Evolutionary conservation across 1,140 invertebrate species (phyloP), one percentile per base, ranked within the genome.

Genomic region (Copidosoma floridanum): DNA sequence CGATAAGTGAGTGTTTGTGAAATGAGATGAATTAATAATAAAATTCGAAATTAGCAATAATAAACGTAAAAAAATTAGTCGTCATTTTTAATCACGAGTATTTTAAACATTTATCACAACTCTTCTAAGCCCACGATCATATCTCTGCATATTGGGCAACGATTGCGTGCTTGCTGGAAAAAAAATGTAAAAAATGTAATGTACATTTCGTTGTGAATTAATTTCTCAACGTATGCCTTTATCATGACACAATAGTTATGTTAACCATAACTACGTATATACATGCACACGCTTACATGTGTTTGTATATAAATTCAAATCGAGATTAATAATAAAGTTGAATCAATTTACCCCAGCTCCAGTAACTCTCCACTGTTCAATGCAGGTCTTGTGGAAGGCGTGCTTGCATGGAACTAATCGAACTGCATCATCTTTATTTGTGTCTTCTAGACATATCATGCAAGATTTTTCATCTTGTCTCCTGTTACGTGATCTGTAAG

Each of bases 321-420:
- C n/a, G n/a, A n/a, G 29, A 6, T 32, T 32, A 12, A 12, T 8
- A 24, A 12, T 18, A 21, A 23, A 27, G 37, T 20, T 48, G 12
- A 26, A 20, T 18, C 1, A n/a, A 46, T 27, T 62, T 67, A 68
- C 66, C 38, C 44, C 32, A 23, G 18, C 10, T 24, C 63, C 50
- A 35, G 63, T 38, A 11, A 18, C 10, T 26, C 29, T 50, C 68
- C 65, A 71, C 26, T 62, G 8, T 32, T 56, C 35, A 12, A 71
- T 69, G 44, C 70, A 71, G 0, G 7, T 35, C 12, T 50, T 53
- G 56, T 72, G 70, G 64, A 72, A 72, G 1, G 20, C 18, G 53
- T 72, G 70, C 3, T 14, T 26, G 29, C 70, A 71, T 24, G 37
- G 55, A 5, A 35, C 16, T 8, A 62, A 16, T n/a, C 14, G 27